phyloP scores from a whole-genome alignment of 2,797 vertebrate species.

The Propithecus deckenii region DNA sequence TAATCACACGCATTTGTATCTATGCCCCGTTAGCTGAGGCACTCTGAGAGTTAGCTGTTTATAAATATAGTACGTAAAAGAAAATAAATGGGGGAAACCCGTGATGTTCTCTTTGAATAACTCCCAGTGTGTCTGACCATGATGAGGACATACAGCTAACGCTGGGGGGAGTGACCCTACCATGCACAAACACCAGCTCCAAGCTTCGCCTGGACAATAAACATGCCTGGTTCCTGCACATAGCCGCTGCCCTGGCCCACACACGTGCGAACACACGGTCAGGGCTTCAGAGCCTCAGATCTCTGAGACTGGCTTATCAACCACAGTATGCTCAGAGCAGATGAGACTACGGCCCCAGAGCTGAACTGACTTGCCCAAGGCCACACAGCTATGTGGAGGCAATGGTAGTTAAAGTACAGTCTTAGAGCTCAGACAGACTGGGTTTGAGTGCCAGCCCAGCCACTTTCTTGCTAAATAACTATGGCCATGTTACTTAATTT shows the following conservation, averaged over 20 bases:
- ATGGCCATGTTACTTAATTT: not conserved
- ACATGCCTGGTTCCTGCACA: not conserved
- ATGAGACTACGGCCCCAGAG: not conserved
- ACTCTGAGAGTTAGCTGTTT: not conserved
- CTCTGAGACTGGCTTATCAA: not conserved
- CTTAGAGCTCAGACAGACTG: not conserved
- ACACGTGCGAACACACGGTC: not conserved
- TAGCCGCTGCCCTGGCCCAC: not conserved
- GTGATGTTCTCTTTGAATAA: not conserved
- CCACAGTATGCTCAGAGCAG: not conserved
- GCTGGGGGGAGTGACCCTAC: not conserved
- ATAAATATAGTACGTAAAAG: not conserved
- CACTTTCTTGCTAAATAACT: not conserved
- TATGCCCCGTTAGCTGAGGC: not conserved
- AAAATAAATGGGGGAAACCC: not conserved
- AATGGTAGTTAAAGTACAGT: not conserved
- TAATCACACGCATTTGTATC: not conserved
- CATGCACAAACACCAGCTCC: not conserved
- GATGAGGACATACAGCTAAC: not conserved
- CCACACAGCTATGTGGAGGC: not conserved
- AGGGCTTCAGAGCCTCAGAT: not conserved
- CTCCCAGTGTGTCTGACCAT: not conserved
- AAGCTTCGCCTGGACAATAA: not conserved
- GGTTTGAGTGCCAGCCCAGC: too few relatives aligned
- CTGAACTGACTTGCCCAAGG: not conserved